These are phyloP conservation scores for Cephalopholis sonnerati DNA, from an alignment of 2,113 vertebrate genomes.

Conservation along the genomic window DNA sequence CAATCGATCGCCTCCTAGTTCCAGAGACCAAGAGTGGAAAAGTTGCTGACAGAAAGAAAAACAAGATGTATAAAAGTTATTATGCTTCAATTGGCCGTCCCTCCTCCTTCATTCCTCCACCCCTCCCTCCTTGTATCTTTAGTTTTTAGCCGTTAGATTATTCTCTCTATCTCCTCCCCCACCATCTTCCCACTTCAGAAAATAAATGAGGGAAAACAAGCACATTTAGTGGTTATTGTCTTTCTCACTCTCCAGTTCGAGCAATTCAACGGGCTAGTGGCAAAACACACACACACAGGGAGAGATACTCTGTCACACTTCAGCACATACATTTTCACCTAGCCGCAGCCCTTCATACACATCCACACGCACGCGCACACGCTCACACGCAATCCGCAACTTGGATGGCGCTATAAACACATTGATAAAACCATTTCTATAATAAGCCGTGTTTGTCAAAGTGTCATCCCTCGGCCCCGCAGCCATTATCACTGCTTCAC, in stretches of 20 bases:
- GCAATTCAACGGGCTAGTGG: slow-evolving; percentile 56
- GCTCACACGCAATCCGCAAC: slow-evolving; percentile 44
- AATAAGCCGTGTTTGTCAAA: slow-evolving; percentile 86
- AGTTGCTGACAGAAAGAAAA: slow-evolving; percentile 57
- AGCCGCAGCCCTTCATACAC: slow-evolving; percentile 33
- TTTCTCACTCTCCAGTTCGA: slow-evolving; percentile 56
- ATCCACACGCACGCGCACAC: slow-evolving; percentile 5
- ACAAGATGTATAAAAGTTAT: slow-evolving; percentile 69
- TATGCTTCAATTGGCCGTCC: slow-evolving; percentile 48
- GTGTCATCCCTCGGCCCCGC: slow-evolving; percentile 76
- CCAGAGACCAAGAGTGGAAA: slow-evolving; percentile 33
- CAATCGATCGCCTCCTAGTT: slow-evolving; percentile 31
- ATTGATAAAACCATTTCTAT: slow-evolving; percentile 85
- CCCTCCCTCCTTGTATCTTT: slow-evolving; percentile 47
- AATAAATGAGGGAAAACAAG: slow-evolving; percentile 75
- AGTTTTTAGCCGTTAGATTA: slow-evolving; percentile 58
- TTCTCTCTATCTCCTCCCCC: slow-evolving; percentile 62
- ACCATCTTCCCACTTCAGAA: slow-evolving; percentile 62
- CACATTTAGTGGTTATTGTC: slow-evolving; percentile 72
- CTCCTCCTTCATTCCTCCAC: slow-evolving; percentile 33
- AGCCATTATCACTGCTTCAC: slow-evolving; percentile 81
- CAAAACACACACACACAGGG: slow-evolving; percentile 24
- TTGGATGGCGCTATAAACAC: slow-evolving; percentile 75
- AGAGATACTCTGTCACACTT: slow-evolving; percentile 54
- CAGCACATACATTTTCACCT: slow-evolving; percentile 53